Percentiles rank a stretch among this genome's conserved stretches.
phyloP scores from a whole-genome alignment of 2,113 vertebrate species.

The Campylomormyrus numenius region DNA sequence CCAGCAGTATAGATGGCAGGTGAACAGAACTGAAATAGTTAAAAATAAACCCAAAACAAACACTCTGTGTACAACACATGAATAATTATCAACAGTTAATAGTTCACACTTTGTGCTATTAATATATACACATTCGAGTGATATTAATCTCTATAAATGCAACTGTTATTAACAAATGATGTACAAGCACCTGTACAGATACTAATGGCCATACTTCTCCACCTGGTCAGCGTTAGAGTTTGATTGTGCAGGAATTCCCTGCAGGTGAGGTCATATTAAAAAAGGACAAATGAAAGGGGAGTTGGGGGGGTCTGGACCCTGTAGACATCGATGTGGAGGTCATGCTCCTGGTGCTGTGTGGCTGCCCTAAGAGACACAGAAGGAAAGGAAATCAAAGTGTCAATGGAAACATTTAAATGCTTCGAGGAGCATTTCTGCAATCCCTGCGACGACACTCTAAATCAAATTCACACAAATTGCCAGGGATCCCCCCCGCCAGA shows the following conservation, averaged over 20 bases:
- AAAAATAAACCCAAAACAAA: neutral
- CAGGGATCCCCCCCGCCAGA: neutral
- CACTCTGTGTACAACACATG: neutral
- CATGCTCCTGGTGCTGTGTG: neutral
- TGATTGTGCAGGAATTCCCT: neutral
- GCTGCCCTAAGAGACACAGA: neutral
- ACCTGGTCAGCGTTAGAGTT: neutral
- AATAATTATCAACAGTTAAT: neutral
- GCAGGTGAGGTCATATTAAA: neutral
- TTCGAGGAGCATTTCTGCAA: neutral
- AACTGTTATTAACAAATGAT: neutral
- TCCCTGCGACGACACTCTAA: neutral
- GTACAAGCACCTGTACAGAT: neutral
- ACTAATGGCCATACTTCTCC: neutral
- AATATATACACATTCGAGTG: neutral
- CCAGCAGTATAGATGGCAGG: neutral
- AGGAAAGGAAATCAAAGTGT: neutral
- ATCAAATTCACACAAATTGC: neutral
- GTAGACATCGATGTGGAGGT: slow-evolving; percentile 29
- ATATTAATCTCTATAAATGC: neutral
- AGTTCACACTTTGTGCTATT: neutral
- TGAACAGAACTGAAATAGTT: neutral
- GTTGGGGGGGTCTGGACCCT: slow-evolving; percentile 28
- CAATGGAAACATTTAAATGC: neutral
- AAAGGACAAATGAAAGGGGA: neutral